Percentiles rank a stretch among this genome's conserved stretches.
These are phyloP conservation scores for Xestia rhomboidea DNA, from an alignment of 2,888 invertebrate species.

Conservation along the genomic window DNA sequence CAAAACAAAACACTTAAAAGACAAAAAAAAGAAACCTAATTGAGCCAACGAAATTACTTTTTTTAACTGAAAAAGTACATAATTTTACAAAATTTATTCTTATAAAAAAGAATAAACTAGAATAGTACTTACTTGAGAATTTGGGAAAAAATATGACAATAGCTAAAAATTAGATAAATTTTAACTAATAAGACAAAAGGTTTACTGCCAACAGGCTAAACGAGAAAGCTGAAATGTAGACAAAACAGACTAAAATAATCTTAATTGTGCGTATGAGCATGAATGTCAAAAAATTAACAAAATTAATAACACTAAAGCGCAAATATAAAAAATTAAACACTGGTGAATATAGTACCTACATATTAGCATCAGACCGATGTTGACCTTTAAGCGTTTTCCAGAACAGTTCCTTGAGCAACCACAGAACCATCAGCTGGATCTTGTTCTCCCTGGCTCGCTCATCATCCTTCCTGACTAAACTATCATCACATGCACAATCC, in stretches of 20 bases:
- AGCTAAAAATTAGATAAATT: not conserved
- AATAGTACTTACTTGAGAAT: not conserved
- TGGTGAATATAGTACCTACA: slow-evolving; percentile 16
- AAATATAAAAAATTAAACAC: not conserved
- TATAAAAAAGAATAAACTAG: not conserved
- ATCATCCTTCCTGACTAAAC: not conserved
- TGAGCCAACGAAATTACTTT: not conserved
- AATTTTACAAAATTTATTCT: not conserved
- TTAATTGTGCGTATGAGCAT: not conserved
- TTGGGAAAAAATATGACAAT: not conserved
- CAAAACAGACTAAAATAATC: not conserved
- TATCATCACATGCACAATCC: not conserved
- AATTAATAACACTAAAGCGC: not conserved
- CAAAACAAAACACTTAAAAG: not conserved
- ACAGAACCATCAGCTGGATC: slow-evolving; percentile 16
- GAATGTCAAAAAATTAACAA: not conserved
- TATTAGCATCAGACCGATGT: not conserved
- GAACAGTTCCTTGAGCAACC: slow-evolving; percentile 25
- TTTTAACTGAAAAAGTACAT: not conserved
- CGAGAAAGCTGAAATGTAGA: not conserved
- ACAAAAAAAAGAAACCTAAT: not conserved
- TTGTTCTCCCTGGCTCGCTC: slow-evolving; percentile 10
- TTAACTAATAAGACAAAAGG: not conserved
- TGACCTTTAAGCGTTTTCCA: slow-evolving; percentile 24
- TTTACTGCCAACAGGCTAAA: not conserved